Evolutionary conservation across 1,140 invertebrate species (phyloP), one percentile per base, ranked within the genome.

Genomic region (Zeugodacus cucurbitae): DNA sequence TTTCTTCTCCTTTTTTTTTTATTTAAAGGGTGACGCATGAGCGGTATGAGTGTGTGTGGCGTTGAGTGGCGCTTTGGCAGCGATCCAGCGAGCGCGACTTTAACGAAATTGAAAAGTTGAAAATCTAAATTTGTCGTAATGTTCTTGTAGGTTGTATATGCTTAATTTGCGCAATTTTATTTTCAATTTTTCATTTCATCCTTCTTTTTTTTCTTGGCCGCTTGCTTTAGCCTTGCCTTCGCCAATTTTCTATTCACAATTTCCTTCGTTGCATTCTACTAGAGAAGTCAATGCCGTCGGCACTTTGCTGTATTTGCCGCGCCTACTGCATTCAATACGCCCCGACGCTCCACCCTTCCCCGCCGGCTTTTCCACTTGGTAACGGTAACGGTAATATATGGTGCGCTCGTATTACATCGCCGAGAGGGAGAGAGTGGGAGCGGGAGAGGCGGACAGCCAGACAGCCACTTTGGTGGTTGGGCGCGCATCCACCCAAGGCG

Each of bases 291-390:
- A 41, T 20, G 67, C 34, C 67, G 67, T 74, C 22, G 67, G 67
- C 67, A 34, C 20, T 74, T n/a, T 14, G 90, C 89, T 70, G 26
- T 54, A 87, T 34, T 20, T n/a, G 58, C 54, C 86, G 32, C 86
- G 58, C 54, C 86, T 44, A 87, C 58, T 58, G 86, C 32, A 59
- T 3, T 37, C 58, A 58, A 62, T 64, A 44, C 64, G 57, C 29
- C 54, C 3, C 37, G 22, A 26, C 48, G 26, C 54, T 17, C 22
- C 74, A 5, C 22, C 4, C 74, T 62, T 62, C n/a, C 22, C 58
- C n/a, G 10, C 48, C 37, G 41, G 48, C 58, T 6, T 26, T 48
- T n/a, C n/a, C 11, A 62, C n/a, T n/a, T 48, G 22, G 74, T 10
- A 48, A 82, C 44, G 22, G 74, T 10, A 48, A 82, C 44, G 74